Evolutionary conservation across 2,113 vertebrate species (phyloP), one percentile per base, ranked within the genome.

Genomic region (Limanda limanda): DNA sequence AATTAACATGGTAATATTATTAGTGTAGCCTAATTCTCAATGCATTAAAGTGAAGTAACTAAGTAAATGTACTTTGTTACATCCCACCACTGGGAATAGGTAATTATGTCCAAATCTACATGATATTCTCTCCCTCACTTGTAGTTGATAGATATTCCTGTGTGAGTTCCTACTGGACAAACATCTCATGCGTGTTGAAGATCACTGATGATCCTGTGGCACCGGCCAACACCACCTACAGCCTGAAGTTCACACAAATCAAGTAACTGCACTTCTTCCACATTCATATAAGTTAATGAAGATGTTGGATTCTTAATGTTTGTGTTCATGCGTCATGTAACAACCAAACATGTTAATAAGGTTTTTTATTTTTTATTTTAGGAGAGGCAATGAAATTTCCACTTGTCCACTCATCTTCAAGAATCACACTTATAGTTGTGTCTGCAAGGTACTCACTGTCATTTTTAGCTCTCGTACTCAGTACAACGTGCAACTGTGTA

Each of bases 111-210:
- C n/a, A 55, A n/a, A 55, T 55, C n/a, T 21, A 1, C 37, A 21
- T 35, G 1, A 20, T 31, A 12, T 31, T 42, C 17, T 65, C 12
- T 63, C 54, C 17, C 56, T 23, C 24, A 25, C 2, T 81, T 74
- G n/a, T 10, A 77, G 79, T 2, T 24, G 51, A 40, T 37, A 47
- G 20, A 14, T 20, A 27, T 17, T 58, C n/a, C 1, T 94, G 91
- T 71, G 51, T 78, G n/a, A 83, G 13, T 2, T 56, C 79, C 61
- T 93, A 84, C 24, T 42, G 2, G 47, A 0, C 21, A 0, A 78
- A 23, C 0, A 18, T 93, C n/a, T 64, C 15, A 4, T 94, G 93
- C 61, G 63, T 51, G 24, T 40, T 91, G 40, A 86, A 86, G 55
- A 68, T 84, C 75, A 72, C 21, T 18, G 70, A 3, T 20, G 8